These are phyloP conservation scores for Chirona hameri DNA, from an alignment of 2,888 invertebrate species.

Conservation along the genomic window DNA sequence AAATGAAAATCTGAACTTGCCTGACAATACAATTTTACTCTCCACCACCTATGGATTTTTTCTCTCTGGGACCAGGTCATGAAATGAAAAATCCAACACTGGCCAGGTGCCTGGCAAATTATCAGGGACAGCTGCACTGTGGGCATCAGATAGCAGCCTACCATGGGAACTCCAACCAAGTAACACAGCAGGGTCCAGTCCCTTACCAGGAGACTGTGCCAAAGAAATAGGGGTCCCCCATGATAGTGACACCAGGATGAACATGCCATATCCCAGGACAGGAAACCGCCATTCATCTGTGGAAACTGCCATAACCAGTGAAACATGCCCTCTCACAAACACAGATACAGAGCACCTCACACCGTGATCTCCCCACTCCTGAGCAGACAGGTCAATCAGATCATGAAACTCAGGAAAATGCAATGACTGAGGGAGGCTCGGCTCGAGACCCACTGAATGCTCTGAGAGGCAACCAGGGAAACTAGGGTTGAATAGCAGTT, in stretches of 20 bases:
- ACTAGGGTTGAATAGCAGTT: background rate
- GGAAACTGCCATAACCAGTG: background rate
- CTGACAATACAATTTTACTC: no score
- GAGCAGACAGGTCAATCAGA: no score
- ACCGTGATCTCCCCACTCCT: no score
- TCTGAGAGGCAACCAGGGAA: background rate
- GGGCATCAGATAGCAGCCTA: background rate
- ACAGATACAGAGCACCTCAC: background rate
- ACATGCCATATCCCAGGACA: background rate
- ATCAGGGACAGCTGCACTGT: background rate
- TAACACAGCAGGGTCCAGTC: background rate
- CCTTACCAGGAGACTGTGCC: background rate
- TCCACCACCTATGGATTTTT: no score
- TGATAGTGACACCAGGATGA: background rate
- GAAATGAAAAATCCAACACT: no score
- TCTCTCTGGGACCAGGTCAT: no score
- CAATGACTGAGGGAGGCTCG: background rate
- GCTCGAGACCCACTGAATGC: background rate
- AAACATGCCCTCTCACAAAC: background rate
- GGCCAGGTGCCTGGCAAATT: background rate
- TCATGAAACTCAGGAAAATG: background rate
- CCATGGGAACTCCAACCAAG: background rate
- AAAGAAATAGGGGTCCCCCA: background rate
- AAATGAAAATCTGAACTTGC: no score
- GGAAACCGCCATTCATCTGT: background rate